Evolutionary conservation across 37 sponge, comb jelly and placozoan species (phyloP).

Genomic region (Geodia barretti): DNA sequence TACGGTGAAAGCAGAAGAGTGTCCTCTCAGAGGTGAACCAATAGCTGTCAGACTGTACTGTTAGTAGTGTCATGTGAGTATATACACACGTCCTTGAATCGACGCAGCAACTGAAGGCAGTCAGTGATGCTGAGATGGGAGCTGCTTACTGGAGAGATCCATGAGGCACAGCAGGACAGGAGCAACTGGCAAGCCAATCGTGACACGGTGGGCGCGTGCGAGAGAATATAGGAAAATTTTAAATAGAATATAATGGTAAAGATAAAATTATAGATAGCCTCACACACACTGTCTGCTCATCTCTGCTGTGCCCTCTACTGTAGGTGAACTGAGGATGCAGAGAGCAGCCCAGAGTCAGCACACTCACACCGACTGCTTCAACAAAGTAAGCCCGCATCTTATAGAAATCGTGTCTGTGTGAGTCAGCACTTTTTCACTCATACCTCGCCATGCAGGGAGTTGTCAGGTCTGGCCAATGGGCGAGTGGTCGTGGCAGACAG

Average conservation of each 20-base stretch:
- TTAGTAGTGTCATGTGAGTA: not conserved
- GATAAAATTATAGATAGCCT: no score
- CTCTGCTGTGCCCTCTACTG: no score
- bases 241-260: no score
- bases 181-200: no score
- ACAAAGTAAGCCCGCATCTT: not conserved
- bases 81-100: no score
- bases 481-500: not conserved
- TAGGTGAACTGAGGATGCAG: conserved; percentile 6
- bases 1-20: conserved; percentile 4
- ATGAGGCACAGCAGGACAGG: conserved; percentile 3
- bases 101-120: conserved; percentile 38
- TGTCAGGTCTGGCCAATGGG: not conserved
- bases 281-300: not conserved
- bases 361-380: conserved; percentile 20
- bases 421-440: no score
- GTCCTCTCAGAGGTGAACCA: not conserved
- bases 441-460: not conserved
- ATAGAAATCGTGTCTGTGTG: no score
- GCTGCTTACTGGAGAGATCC: conserved; percentile 20
- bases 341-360: conserved; percentile 7
- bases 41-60: no score
- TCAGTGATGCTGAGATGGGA: conserved; percentile 25
- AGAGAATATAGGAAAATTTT: no score
- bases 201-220: no score